Evolutionary conservation across 2,113 vertebrate genomes (phyloP), one percentile per base, ranked within the genome.

Genomic region (Pipra filicauda): DNA sequence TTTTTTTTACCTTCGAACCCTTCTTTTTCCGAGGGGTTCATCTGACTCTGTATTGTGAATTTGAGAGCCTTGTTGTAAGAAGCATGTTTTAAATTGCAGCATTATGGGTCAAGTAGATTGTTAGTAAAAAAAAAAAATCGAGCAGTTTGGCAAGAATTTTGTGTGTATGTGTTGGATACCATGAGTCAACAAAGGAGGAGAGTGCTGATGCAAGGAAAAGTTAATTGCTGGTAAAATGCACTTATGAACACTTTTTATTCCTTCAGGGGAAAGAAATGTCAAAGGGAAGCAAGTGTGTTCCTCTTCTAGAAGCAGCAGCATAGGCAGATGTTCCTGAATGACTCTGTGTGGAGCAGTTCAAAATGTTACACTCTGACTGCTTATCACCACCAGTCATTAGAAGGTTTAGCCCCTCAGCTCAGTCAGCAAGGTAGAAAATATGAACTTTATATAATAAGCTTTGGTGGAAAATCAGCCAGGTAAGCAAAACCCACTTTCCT

Each of bases 251-350:
- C 3, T 61, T 61, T 57, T 75, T 57, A 49, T 88, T 54, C 43
- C 66, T 89, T 78, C 22, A 78, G 84, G 65, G 62, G 30, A 78
- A 91, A 86, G 57, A 91, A 72, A 65, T 49, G 49, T 74, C 64
- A 67, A 71, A 74, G 58, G 21, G 49, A 58, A 85, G 49, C 49
- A 81, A 74, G 20, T 16, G 15, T 58, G 31, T 69, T 82, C 62
- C 28, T 82, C 48, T 93, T 81, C 43, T 35, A 72, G 81, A 85
- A 87, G 52, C 35, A 87, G 51, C 70, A 91, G 19, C 52, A 28
- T 33, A 87, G 69, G 23, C 72, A 86, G 72, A 67, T 78, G 44
- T 81, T 96, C 30, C 57, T 74, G 86, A 95, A 92, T 92, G 69
- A 54, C 72, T 94, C 64, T 71, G 5, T 69, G 64, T 70, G 51